Percentiles rank a stretch among this genome's conserved stretches.
phyloP scores from a whole-genome alignment of 2,888 invertebrate species.

The Diogma glabrata region DNA sequence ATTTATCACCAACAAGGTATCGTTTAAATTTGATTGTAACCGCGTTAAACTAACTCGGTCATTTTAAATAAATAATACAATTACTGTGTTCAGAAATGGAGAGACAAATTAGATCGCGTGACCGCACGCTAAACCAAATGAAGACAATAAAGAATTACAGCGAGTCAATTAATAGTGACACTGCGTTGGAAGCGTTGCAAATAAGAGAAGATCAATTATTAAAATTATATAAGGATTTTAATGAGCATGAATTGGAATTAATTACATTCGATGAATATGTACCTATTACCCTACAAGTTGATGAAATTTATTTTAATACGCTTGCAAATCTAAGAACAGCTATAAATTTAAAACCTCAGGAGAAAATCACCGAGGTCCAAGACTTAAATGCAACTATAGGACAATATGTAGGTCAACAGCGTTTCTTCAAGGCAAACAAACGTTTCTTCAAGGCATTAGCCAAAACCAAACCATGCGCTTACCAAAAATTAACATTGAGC shows the following conservation, averaged over 20 bases:
- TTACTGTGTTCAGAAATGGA: too few relatives aligned
- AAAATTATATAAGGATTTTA: not conserved
- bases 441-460: not conserved
- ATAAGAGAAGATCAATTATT: too few relatives aligned
- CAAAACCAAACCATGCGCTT: too few relatives aligned
- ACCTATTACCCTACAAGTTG: not conserved
- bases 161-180: too few relatives aligned
- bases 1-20: too few relatives aligned
- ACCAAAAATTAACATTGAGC: not conserved
- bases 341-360: not conserved
- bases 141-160: not conserved
- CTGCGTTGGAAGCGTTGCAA: too few relatives aligned
- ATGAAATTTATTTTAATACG: not conserved
- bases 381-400: too few relatives aligned
- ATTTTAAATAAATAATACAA: too few relatives aligned
- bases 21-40: too few relatives aligned
- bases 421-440: too few relatives aligned
- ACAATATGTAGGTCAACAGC: not conserved
- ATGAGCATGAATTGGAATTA: not conserved
- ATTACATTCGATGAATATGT: not conserved
- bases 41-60: too few relatives aligned
- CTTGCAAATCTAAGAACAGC: not conserved
- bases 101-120: not conserved
- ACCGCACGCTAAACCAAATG: not conserved
- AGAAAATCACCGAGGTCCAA: not conserved